These are phyloP conservation scores for Andrena minutula DNA, from an alignment of 2,888 invertebrate genomes.

Conservation along the genomic window DNA sequence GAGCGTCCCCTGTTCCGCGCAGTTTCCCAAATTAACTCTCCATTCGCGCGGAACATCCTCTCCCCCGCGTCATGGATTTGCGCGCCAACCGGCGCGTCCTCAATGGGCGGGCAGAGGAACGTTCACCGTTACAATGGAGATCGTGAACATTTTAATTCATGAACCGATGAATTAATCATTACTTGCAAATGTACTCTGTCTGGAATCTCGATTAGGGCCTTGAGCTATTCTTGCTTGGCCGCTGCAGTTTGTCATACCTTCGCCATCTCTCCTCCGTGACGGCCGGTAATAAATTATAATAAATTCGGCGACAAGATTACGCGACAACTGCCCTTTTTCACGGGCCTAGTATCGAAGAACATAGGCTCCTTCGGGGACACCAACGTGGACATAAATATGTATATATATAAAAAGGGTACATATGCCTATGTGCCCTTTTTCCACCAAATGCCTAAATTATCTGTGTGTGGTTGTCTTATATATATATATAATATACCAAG, in stretches of 20 bases:
- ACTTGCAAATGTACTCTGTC: constrained; percentile 70
- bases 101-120: constrained; percentile 57
- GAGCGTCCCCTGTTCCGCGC: constrained; percentile 39
- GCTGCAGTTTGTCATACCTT: constrained; percentile 60
- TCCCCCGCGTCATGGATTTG: constrained; percentile 54
- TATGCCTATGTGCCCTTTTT: too few relatives aligned
- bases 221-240: constrained; percentile 63
- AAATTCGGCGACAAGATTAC: constrained; percentile 55
- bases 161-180: constrained; percentile 75
- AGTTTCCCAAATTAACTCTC: constrained; percentile 64
- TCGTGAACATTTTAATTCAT: constrained; percentile 76
- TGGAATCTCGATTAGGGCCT: constrained; percentile 68
- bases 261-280: constrained; percentile 11
- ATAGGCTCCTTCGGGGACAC: background rate
- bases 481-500: too few relatives aligned
- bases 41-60: constrained; percentile 61
- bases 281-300: constrained; percentile 54
- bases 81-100: constrained; percentile 56
- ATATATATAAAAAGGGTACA: too few relatives aligned
- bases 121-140: constrained; percentile 74
- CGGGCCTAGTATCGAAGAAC: background rate
- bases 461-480: too few relatives aligned
- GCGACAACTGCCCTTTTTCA: constrained; percentile 32
- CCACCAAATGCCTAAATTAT: too few relatives aligned
- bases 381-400: too few relatives aligned